Base-by-base conservation (phyloP, 2,797 vertebrate genomes). In the Sebastolobus alascanus region DNA sequence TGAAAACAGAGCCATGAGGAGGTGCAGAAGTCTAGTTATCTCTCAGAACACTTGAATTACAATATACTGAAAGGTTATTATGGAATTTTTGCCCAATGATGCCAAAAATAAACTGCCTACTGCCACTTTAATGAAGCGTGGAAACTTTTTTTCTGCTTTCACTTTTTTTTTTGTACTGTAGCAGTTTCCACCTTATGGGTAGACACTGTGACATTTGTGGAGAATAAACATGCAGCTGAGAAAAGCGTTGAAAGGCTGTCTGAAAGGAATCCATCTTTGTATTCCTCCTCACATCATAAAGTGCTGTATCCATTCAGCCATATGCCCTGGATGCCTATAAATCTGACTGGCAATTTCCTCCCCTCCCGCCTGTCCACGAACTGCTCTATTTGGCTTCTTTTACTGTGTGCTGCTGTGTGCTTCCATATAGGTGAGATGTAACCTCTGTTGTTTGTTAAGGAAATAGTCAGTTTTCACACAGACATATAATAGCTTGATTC, bases 201-300 rank as follows among this genome's bases (percentile, higher is more conserved):
- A 6, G 35, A 59, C 33, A 38, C 37, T 11, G n/a, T 68, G 63
- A 72, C 43, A 66, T 55, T 63, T 50, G 27, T 20, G 22, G 20
- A 37, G 58, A 77, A 74, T 54, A 68, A 60, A 78, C n/a, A 67
- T 11, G 10, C n/a, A 20, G 43, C 54, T 59, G 64, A 66, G 59
- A 65, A 59, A 77, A 69, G 22, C 1, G 14, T 13, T 11, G 59
- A 61, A n/a, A 33, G 60, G 52, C 60, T 79, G 73, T 69, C 52
- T 73, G 33, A 64, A 68, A 75, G 78, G 35, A 72, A 84, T 79
- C 75, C 35, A 68, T 80, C 70, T 69, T 55, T 29, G 77, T 73
- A 73, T 82, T 77, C 56, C 58, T 79, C 46, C 73, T 76, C 66
- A 61, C 73, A 73, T 72, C 79, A 79, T 80, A 83, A 87, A 85